Conservation (phyloP, 2,797 vertebrate genomes). For the Jordanella pulchra region DNA sequence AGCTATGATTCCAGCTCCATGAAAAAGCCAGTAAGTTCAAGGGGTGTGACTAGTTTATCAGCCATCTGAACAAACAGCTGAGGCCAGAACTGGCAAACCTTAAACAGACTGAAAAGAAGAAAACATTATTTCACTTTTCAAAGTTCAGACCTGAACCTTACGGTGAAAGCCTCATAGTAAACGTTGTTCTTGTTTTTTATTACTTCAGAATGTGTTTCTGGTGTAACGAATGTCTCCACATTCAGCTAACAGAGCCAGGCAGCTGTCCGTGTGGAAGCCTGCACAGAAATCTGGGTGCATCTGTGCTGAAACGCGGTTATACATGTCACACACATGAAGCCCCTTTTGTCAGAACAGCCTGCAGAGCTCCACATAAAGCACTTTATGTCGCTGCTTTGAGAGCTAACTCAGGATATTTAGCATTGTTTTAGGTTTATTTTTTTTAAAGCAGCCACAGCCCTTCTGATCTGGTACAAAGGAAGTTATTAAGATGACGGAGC, state of each 20-base stretch:
- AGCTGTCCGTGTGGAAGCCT: neutral
- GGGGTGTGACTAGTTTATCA: neutral
- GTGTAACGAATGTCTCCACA: neutral
- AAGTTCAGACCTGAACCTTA: neutral
- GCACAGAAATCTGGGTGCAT: slow-evolving; percentile 12
- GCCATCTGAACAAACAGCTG: neutral
- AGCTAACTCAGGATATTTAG: neutral
- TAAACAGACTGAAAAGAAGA: neutral
- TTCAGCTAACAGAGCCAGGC: neutral
- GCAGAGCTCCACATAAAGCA: neutral
- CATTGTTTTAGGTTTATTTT: slow-evolving; percentile 30
- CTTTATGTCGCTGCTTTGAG: neutral
- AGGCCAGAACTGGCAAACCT: neutral
- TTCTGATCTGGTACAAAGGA: slow-evolving; percentile 28
- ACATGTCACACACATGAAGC: slow-evolving; percentile 1
- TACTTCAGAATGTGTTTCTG: neutral
- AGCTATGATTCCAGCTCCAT: neutral
- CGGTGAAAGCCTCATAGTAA: neutral
- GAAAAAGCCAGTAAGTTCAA: neutral
- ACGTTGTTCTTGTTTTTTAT: neutral
- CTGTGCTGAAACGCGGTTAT: slow-evolving; percentile 40
- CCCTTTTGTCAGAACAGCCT: too few species aligned
- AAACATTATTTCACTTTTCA: neutral
- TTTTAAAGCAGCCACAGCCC: slow-evolving; percentile 22
- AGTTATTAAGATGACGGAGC: slow-evolving; percentile 3